A percentile compares a stretch with the other conserved stretches of the same genome.
Evolutionary conservation across 2,888 invertebrate species (phyloP).

Genomic region (Diaperis boleti): DNA sequence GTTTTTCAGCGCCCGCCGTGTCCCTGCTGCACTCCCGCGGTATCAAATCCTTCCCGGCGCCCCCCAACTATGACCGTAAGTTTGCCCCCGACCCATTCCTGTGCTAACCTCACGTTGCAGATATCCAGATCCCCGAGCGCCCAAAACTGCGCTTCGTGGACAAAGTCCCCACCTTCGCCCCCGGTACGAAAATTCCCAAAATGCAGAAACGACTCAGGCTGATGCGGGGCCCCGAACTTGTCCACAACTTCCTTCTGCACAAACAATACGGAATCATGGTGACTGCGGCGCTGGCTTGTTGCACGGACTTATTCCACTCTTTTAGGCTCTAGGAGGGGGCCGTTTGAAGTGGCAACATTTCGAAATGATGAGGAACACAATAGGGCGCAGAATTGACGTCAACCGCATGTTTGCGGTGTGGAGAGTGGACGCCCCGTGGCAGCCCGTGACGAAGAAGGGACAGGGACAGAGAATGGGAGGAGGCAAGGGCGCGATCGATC

Average conservation of each 20-base stretch:
- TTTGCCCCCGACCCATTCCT: constrained; percentile 45
- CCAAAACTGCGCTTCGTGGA: constrained; percentile 78
- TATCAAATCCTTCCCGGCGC: constrained; percentile 78
- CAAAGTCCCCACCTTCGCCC: constrained; percentile 78
- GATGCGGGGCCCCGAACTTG: constrained; percentile 90
- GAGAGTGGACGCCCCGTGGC: constrained; percentile 96
- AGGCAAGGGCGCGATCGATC: constrained; percentile 94
- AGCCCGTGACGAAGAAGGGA: constrained; percentile 90
- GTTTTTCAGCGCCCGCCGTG: constrained; percentile 45
- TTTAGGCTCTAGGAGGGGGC: constrained; percentile 86
- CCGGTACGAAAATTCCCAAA: constrained; percentile 80
- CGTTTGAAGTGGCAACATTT: constrained; percentile 84
- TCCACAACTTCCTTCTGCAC: constrained; percentile 88
- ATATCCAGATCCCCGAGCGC: constrained; percentile 79
- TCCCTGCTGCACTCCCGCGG: constrained; percentile 66
- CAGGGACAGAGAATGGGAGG: constrained; percentile 95
- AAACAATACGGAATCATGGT: constrained; percentile 95
- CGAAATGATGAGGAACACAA: constrained; percentile 85
- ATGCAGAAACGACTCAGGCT: constrained; percentile 86
- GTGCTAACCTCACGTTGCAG: constrained; percentile 63
- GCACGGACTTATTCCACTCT: neutral
- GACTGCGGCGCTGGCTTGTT: constrained; percentile 59
- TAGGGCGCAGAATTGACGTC: constrained; percentile 84
- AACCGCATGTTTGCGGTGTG: constrained; percentile 93
- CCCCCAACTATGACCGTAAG: constrained; percentile 77